A percentile compares a stretch with the other conserved stretches of the same genome.
Conservation (phyloP, 2,797 vertebrate species). For the Gila robusta region DNA sequence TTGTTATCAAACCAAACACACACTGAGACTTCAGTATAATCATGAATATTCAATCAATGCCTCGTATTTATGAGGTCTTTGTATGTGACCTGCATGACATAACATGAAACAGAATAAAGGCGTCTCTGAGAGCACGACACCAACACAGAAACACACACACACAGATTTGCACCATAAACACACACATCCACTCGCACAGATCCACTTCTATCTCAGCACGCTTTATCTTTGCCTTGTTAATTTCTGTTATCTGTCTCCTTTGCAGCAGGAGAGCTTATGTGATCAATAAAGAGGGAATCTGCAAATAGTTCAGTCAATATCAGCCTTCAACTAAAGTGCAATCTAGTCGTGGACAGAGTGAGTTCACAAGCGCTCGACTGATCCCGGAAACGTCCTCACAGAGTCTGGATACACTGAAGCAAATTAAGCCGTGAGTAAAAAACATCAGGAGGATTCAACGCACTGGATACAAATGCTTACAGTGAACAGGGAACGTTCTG, state of each 20-base stretch:
- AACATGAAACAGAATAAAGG: neutral
- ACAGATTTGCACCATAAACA: neutral
- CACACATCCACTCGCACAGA: neutral
- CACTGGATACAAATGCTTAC: neutral
- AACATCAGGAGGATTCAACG: neutral
- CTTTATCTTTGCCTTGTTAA: slow-evolving; percentile 24
- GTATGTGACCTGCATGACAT: neutral
- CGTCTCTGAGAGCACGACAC: neutral
- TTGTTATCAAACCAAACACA: slow-evolving; percentile 32
- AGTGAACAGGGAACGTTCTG: neutral
- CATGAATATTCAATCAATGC: neutral
- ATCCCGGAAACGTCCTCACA: neutral
- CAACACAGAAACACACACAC: neutral
- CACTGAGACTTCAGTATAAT: neutral
- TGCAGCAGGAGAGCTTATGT: neutral
- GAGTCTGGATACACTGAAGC: neutral
- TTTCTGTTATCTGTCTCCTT: slow-evolving; percentile 11
- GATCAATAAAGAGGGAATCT: slow-evolving; percentile 49
- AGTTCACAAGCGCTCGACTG: neutral
- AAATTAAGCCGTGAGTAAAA: neutral
- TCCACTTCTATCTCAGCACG: neutral
- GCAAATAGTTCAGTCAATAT: slow-evolving; percentile 46
- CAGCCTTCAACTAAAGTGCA: neutral
- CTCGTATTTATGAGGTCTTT: slow-evolving; percentile 8
- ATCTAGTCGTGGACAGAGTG: neutral